Evolutionary conservation across 2,888 invertebrate species (phyloP), one percentile per base, ranked within the genome.

Genomic region (Tethea ocularis): DNA sequence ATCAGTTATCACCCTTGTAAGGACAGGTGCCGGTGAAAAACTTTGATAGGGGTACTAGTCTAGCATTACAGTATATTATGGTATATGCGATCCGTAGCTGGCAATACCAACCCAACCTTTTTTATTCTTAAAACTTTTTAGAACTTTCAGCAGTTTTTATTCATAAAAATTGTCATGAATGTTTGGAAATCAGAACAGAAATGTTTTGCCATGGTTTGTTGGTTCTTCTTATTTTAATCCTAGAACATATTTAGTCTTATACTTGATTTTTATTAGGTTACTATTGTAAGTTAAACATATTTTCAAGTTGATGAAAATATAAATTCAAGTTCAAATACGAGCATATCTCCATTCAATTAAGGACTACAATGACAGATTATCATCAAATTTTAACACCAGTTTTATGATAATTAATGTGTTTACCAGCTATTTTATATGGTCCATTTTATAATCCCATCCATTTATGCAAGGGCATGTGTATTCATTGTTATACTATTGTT

Each of bases 1-100:
- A 46, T 20, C 46, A 46, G 46, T 46, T 46, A 54, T 36, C 54
- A 54, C 36, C 54, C 54, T 54, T 36, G 4, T 1, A 52, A n/a
- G 26, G 36, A 15, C 54, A 54, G 54, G 54, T 54, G 54, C 46
- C n/a, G n/a, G 20, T 52, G n/a, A 52, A 23, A n/a, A 23, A 52
- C 52, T 52, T 52, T 52, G 23, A 52, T 38, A 38, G 38, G 13
- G 15, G 15, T 15, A 36, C 33, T 15, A 2, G 38, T 5, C 38
- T n/a, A 38, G n/a, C n/a, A 38, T 38, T 38, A 7, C 15, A n/a
- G n/a, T n/a, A 38, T 6, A n/a, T 38, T 15, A 15, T 15, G 36
- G 36, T 15, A 36, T 36, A 5, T 15, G 36, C 36, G 6, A 36
- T 36, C 2, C 36, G 36, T 6, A n/a, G 10, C 38, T 38, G 5